phyloP scores from a whole-genome alignment of 2,797 vertebrate species.

The Corythornis leucogaster region DNA sequence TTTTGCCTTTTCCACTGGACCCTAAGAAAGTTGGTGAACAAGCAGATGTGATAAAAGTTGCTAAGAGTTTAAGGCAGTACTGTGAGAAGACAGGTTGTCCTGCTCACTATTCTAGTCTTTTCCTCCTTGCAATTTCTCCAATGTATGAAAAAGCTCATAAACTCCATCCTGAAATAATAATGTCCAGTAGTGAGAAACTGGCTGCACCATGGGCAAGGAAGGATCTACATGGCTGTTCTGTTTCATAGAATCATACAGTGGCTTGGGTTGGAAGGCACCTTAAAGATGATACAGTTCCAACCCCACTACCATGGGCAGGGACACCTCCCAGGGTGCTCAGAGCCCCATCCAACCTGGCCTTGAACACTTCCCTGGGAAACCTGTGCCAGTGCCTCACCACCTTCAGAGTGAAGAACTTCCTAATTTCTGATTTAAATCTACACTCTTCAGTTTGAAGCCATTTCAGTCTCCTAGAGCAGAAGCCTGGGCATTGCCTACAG shows the following conservation, averaged over 20 bases:
- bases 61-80: not conserved
- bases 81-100: not conserved
- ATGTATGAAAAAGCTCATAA: not conserved
- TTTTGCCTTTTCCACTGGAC: not conserved
- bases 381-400: not conserved
- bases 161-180: not conserved
- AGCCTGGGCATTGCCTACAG: not conserved
- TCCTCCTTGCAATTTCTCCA: not conserved
- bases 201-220: not conserved
- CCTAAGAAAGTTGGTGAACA: not conserved
- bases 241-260: not conserved
- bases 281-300: not conserved
- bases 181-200: accelerated
- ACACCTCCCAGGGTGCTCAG: not conserved
- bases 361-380: not conserved
- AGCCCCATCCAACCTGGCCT: not conserved
- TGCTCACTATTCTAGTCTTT: not conserved
- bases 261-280: not conserved
- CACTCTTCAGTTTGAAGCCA: not conserved
- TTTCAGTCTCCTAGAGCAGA: not conserved
- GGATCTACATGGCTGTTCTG: not conserved
- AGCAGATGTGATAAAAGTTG: not conserved
- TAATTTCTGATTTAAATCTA: not conserved
- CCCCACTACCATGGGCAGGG: not conserved
- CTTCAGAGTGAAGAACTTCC: not conserved